These are phyloP conservation scores for Dryoscopus gambensis DNA, from an alignment of 2,113 vertebrate genomes.

Conservation along the genomic window DNA sequence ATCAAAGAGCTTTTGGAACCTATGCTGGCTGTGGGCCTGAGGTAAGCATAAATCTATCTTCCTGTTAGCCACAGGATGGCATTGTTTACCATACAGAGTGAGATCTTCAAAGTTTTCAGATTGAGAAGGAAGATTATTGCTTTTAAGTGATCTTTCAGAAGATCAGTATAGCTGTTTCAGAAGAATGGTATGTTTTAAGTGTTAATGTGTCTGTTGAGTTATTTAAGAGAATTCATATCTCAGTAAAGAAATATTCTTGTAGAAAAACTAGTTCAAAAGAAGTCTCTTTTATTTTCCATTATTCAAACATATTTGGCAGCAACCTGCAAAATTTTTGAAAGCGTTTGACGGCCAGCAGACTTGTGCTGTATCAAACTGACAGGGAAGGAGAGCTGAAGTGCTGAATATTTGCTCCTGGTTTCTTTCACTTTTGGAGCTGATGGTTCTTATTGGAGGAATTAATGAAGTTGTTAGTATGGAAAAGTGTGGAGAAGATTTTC, in stretches of 20 bases:
- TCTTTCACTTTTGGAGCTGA: neutral
- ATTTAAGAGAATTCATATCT: neutral
- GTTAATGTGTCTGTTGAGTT: neutral
- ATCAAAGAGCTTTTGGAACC: conserved; percentile 97
- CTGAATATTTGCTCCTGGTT: neutral
- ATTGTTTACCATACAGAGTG: neutral
- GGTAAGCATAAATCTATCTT: conserved; percentile 63
- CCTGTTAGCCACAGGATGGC: neutral
- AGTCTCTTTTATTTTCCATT: neutral
- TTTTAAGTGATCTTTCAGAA: neutral
- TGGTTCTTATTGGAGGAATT: neutral
- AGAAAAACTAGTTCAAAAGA: neutral
- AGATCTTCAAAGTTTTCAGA: neutral
- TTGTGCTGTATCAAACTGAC: neutral
- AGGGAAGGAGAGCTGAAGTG: neutral
- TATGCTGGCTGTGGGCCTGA: conserved; percentile 96
- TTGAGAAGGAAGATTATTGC: neutral
- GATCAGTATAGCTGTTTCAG: neutral
- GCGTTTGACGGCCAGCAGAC: neutral
- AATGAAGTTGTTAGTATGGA: neutral
- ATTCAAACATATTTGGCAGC: neutral
- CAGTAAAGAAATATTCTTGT: neutral
- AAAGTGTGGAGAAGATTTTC: neutral
- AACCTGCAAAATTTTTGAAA: neutral
- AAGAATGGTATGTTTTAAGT: neutral